Evolutionary conservation across 1,140 invertebrate genomes (phyloP).

Genomic region (Centruroides sculpturatus): DNA sequence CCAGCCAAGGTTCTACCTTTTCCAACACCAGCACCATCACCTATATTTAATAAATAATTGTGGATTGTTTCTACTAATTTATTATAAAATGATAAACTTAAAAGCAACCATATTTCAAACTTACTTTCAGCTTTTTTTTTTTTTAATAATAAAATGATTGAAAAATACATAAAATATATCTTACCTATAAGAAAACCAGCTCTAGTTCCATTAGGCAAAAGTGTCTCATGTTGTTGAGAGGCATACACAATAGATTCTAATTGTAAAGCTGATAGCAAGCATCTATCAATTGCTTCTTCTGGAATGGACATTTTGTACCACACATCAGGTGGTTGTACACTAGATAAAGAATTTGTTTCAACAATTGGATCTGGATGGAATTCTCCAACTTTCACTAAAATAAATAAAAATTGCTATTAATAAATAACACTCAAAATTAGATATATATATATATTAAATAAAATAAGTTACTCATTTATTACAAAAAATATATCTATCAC

Average conservation of each 20-base stretch:
- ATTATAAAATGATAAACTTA: too few relatives aligned
- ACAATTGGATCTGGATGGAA: slow-evolving; percentile 99
- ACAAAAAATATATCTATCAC: neutral
- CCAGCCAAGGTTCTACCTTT: slow-evolving; percentile 97
- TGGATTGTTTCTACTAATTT: too few relatives aligned
- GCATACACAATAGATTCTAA: slow-evolving; percentile 92
- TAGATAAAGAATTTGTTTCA: slow-evolving; percentile 92
- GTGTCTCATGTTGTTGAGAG: slow-evolving; percentile 86
- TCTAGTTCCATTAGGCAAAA: slow-evolving; percentile 73
- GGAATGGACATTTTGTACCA: slow-evolving; percentile 78
- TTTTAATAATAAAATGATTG: too few relatives aligned
- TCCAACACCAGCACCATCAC: slow-evolving; percentile 97
- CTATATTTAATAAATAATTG: slow-evolving; percentile 22
- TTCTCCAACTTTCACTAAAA: slow-evolving; percentile 62
- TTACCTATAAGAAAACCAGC: slow-evolving; percentile 89
- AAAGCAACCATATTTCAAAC: too few relatives aligned
- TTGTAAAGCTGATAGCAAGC: slow-evolving; percentile 85
- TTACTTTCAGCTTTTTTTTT: too few relatives aligned
- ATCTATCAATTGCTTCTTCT: slow-evolving; percentile 64
- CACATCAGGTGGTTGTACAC: slow-evolving; percentile 88
- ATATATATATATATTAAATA: neutral
- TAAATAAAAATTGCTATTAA: slow-evolving; percentile 29
- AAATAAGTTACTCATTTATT: neutral
- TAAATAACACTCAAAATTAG: neutral
- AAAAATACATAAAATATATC: too few relatives aligned